These are phyloP conservation scores for Cyclopterus lumpus DNA, from an alignment of 2,797 vertebrate species.

Conservation along the genomic window DNA sequence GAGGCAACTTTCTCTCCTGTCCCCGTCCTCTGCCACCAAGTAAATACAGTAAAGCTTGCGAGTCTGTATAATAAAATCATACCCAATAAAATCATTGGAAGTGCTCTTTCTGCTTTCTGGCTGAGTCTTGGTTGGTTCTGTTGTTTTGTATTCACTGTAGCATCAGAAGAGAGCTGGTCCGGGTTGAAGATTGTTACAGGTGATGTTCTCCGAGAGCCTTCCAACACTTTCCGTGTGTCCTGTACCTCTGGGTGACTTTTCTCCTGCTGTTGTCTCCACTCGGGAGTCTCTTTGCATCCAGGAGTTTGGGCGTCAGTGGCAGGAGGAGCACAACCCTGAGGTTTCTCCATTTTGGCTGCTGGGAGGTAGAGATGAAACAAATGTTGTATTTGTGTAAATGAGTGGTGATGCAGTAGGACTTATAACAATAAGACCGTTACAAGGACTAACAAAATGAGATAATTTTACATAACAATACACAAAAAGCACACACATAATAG, in stretches of 20 bases:
- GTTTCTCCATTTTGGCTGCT: background rate
- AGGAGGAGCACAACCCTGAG: background rate
- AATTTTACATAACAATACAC: background rate
- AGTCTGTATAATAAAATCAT: too few species aligned
- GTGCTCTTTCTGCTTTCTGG: background rate
- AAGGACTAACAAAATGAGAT: background rate
- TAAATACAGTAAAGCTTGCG: background rate
- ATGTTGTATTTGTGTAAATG: background rate
- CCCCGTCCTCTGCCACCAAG: background rate
- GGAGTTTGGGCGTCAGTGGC: background rate
- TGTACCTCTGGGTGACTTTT: background rate
- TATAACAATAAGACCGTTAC: background rate
- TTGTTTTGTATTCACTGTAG: background rate
- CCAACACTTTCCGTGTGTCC: background rate
- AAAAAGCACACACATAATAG: background rate
- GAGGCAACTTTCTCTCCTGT: background rate
- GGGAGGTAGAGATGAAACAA: background rate
- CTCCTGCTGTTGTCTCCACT: background rate
- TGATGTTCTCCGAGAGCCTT: background rate
- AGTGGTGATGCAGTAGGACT: background rate
- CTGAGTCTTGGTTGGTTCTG: background rate
- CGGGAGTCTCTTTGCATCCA: background rate
- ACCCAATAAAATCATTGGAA: constrained; percentile 5
- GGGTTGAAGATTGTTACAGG: background rate
- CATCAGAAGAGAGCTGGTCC: background rate